A percentile compares a stretch with the other conserved stretches of the same genome.
These are phyloP conservation scores for Meleagris gallopavo DNA, from an alignment of 2,113 vertebrate species.

Conservation along the genomic window DNA sequence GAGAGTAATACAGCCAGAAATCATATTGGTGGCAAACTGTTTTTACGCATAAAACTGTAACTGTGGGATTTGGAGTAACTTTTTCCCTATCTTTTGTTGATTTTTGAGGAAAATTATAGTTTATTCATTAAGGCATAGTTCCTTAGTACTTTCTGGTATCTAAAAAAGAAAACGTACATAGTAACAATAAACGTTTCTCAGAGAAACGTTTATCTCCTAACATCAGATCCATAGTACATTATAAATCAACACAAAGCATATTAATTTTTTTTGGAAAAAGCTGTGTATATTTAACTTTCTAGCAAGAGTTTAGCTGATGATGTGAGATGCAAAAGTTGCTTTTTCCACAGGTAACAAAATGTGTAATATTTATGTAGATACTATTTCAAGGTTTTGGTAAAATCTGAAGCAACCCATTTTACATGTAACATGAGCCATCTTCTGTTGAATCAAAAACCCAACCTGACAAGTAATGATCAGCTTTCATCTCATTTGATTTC, in stretches of 20 bases:
- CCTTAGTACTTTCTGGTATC: neutral
- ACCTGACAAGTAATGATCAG: neutral
- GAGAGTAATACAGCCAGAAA: neutral
- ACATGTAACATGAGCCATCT: neutral
- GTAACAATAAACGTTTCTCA: conserved; percentile 53
- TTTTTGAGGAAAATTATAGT: conserved; percentile 54
- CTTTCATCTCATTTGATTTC: neutral
- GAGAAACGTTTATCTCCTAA: conserved; percentile 52
- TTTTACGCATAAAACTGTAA: neutral
- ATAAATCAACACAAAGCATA: conserved; percentile 34
- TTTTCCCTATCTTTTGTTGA: conserved; percentile 3
- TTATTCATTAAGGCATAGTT: conserved; percentile 28
- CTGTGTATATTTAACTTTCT: conserved; percentile 9
- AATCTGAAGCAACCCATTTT: conserved; percentile 1
- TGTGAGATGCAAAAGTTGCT: conserved; percentile 43
- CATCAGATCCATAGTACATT: conserved; percentile 38
- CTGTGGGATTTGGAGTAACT: too few species aligned
- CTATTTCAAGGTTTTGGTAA: conserved; percentile 4
- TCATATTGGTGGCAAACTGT: neutral
- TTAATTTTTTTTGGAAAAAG: conserved; percentile 5
- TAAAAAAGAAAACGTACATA: conserved; percentile 41
- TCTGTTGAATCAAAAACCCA: neutral
- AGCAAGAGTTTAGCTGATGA: conserved; percentile 59
- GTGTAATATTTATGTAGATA: conserved; percentile 39
- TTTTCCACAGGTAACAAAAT: conserved; percentile 54